phyloP scores from a whole-genome alignment of 2,888 invertebrate genomes.

The Meghimatium bilineatum region DNA sequence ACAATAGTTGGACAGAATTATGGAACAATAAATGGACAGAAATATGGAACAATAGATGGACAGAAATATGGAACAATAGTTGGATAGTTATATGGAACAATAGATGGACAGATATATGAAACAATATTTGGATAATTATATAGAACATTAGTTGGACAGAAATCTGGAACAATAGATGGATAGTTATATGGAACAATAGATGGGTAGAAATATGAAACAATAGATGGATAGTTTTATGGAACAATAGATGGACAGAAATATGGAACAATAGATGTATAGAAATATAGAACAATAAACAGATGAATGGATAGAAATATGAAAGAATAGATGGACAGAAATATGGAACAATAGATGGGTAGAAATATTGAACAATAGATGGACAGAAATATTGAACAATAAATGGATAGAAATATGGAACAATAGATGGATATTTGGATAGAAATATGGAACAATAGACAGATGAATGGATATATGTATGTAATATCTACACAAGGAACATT shows the following conservation, averaged over 20 bases:
- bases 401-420: neutral
- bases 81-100: no score
- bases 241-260: neutral
- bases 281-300: neutral
- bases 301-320: neutral
- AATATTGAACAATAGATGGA: neutral
- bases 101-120: no score
- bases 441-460: neutral
- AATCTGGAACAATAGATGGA: neutral
- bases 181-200: no score
- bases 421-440: no score
- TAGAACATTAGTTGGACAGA: no score
- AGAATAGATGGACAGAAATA: neutral
- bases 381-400: neutral
- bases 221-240: neutral
- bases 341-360: neutral
- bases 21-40: no score
- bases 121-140: no score
- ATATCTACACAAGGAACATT: no score
- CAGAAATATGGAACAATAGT: no score
- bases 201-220: neutral
- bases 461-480: no score
- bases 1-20: no score
- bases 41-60: no score
- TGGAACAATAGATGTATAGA: slow-evolving; percentile 5